phyloP scores from a whole-genome alignment of 2,888 invertebrate species.

The Trichopoda pennipes region DNA sequence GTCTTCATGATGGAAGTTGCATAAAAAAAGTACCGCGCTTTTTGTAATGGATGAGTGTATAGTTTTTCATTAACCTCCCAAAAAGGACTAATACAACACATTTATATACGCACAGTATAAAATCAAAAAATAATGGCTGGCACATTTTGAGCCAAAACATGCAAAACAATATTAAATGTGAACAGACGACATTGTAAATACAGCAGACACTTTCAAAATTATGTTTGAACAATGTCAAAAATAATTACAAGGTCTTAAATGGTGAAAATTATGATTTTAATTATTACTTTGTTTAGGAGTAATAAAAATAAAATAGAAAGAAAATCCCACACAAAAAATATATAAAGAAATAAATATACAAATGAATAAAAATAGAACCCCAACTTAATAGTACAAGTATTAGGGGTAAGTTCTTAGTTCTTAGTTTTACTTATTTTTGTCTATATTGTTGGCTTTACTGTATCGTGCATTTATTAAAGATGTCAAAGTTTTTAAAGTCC shows the following conservation, averaged over 20 bases:
- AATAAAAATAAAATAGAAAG: slow-evolving; percentile 29
- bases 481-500: slow-evolving; percentile 13
- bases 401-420: slow-evolving; percentile 26
- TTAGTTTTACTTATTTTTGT: neutral
- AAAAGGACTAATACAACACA: slow-evolving; percentile 27
- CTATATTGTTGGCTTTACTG: neutral
- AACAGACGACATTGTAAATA: neutral
- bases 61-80: neutral
- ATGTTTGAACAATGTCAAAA: slow-evolving; percentile 74
- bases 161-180: slow-evolving; percentile 18
- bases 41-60: no score
- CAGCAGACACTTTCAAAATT: slow-evolving; percentile 61
- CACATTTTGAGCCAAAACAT: neutral
- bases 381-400: neutral
- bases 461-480: slow-evolving; percentile 17
- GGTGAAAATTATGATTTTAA: slow-evolving; percentile 79
- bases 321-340: slow-evolving; percentile 32
- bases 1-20: no score
- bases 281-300: slow-evolving; percentile 71
- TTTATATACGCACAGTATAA: neutral
- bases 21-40: no score
- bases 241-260: slow-evolving; percentile 80
- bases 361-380: neutral
- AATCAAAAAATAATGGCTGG: slow-evolving; percentile 6
- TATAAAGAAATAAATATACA: slow-evolving; percentile 36